Conservation (phyloP, 2,113 vertebrate genomes). For the Microcebus murinus region DNA sequence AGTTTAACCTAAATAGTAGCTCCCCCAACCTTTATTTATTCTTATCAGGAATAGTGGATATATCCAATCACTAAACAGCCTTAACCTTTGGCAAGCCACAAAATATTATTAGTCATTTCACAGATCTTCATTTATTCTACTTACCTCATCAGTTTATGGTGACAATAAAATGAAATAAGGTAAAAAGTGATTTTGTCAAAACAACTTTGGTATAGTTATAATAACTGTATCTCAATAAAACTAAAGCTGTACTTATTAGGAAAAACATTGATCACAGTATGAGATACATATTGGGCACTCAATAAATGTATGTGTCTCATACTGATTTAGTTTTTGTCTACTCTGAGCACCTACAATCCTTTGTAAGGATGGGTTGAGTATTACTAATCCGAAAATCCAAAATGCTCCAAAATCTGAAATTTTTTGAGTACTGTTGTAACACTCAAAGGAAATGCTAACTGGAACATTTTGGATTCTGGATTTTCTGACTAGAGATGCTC, state of each 20-base stretch:
- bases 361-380: neutral
- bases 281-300: neutral
- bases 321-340: neutral
- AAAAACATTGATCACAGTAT: neutral
- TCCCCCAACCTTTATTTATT: neutral
- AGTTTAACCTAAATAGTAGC: neutral
- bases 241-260: neutral
- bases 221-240: neutral
- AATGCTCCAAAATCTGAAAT: neutral
- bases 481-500: neutral
- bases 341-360: neutral
- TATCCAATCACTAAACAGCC: neutral
- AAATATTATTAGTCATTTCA: neutral
- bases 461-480: neutral
- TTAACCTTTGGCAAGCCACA: neutral
- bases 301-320: neutral
- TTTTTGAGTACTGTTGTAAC: neutral
- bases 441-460: neutral
- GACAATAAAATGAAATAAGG: neutral
- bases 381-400: neutral
- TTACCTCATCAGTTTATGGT: neutral
- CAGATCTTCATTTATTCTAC: neutral
- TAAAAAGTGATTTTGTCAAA: neutral
- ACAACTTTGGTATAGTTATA: neutral
- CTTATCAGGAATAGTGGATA: neutral